phyloP scores from a whole-genome alignment of 2,113 vertebrate species.

The Leptodactylus fuscus region DNA sequence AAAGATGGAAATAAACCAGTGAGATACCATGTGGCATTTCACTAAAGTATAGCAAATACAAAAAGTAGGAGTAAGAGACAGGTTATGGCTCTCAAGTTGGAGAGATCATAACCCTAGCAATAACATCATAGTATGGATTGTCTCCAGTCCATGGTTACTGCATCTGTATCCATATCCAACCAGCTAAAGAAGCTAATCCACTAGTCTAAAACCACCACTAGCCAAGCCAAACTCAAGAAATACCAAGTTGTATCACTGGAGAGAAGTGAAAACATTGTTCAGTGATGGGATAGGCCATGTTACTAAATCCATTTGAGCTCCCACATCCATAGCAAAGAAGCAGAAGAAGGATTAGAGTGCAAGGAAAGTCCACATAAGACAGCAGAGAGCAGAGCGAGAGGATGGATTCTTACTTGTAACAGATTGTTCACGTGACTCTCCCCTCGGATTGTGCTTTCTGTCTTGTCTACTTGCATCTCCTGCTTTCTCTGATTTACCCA shows the following conservation, averaged over 20 bases:
- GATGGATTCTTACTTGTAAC: conserved; percentile 78
- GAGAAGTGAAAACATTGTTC: too few species aligned
- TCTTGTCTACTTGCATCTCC: conserved; percentile 74
- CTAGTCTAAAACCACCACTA: neutral
- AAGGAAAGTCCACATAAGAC: neutral
- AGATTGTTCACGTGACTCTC: conserved; percentile 63
- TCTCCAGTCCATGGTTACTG: neutral
- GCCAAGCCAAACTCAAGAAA: neutral
- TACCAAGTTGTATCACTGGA: too few species aligned
- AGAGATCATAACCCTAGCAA: too few species aligned
- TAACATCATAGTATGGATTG: too few species aligned
- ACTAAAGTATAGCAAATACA: neutral
- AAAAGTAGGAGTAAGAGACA: neutral
- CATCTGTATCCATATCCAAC: neutral
- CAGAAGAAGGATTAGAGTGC: neutral
- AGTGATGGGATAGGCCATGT: too few species aligned
- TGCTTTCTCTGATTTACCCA: conserved; percentile 83
- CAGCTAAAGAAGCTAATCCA: neutral
- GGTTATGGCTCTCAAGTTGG: neutral
- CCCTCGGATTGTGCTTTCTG: conserved; percentile 67
- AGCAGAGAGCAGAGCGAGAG: conserved; percentile 46
- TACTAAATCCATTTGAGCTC: neutral
- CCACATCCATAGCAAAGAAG: neutral
- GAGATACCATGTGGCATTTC: neutral
- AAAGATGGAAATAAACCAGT: neutral